Percentiles rank a stretch among this genome's conserved stretches.
Evolutionary conservation across 2,113 vertebrate species (phyloP).

Genomic region (Martes martes): DNA sequence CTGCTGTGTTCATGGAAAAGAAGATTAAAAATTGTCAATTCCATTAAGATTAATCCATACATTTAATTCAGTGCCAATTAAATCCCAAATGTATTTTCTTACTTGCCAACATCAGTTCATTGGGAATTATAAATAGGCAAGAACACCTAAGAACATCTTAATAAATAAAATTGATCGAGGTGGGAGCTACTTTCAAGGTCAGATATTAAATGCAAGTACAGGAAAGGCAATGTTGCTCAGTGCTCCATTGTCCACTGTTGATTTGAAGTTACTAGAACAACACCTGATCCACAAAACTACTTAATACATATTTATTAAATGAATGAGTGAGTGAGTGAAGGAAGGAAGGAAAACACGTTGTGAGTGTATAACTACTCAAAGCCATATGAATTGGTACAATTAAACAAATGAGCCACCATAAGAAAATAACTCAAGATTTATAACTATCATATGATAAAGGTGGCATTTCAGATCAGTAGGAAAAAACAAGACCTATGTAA

Average conservation of each 20-base stretch:
- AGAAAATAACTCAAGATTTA: background rate
- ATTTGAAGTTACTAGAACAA: background rate
- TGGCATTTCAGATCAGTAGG: conserved; percentile 39
- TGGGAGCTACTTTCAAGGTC: conserved; percentile 46
- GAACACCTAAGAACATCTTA: conserved; percentile 60
- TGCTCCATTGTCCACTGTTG: background rate
- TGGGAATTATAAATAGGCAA: conserved; percentile 65
- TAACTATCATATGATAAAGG: conserved; percentile 22
- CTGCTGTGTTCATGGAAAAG: conserved; percentile 36
- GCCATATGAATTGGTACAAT: background rate
- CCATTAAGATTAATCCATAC: conserved; percentile 73
- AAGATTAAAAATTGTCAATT: conserved; percentile 72
- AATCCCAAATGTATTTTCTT: conserved; percentile 65
- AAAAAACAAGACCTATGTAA: conserved; percentile 39
- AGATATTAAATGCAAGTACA: conserved; percentile 1
- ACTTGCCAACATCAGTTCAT: conserved; percentile 50
- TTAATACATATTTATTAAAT: background rate
- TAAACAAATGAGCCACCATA: background rate
- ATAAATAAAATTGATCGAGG: conserved; percentile 59
- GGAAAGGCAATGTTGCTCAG: background rate
- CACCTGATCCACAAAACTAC: background rate
- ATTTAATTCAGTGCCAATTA: conserved; percentile 73
- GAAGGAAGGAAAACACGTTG: background rate
- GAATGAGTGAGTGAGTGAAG: background rate
- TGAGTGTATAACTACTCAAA: background rate